Evolutionary conservation across 2,113 vertebrate genomes (phyloP).

Genomic region (Oceanodroma tethys): DNA sequence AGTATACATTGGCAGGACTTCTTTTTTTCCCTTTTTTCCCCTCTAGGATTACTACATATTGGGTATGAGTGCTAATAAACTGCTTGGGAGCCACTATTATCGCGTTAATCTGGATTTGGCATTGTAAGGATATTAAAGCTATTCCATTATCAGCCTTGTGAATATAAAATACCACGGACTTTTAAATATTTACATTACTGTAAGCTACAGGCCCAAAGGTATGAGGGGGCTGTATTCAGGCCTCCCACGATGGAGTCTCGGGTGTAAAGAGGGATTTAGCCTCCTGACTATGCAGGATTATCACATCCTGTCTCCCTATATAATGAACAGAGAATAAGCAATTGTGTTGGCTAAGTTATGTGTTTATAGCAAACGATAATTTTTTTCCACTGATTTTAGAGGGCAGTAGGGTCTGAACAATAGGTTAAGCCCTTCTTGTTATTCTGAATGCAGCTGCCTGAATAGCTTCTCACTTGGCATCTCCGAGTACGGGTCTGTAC

Average conservation of each 20-base stretch:
- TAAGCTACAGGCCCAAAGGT: not conserved
- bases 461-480: not conserved
- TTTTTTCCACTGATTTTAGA: not conserved
- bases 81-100: conserved; percentile 25
- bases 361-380: not conserved
- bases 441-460: not conserved
- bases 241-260: not conserved
- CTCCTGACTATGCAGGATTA: not conserved
- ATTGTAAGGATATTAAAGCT: conserved; percentile 23
- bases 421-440: not conserved
- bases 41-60: not conserved
- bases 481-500: not conserved
- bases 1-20: not conserved
- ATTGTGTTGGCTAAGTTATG: not conserved
- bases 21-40: not conserved
- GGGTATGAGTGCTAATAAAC: conserved; percentile 12
- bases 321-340: not conserved
- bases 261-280: not conserved
- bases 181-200: conserved; percentile 50
- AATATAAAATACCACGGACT: not conserved
- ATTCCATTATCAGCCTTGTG: conserved; percentile 35
- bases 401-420: not conserved
- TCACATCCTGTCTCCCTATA: not conserved
- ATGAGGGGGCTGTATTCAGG: not conserved
- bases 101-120: conserved; percentile 49